These are phyloP conservation scores for Blera fallax DNA, from an alignment of 2,888 invertebrate species.

Conservation along the genomic window DNA sequence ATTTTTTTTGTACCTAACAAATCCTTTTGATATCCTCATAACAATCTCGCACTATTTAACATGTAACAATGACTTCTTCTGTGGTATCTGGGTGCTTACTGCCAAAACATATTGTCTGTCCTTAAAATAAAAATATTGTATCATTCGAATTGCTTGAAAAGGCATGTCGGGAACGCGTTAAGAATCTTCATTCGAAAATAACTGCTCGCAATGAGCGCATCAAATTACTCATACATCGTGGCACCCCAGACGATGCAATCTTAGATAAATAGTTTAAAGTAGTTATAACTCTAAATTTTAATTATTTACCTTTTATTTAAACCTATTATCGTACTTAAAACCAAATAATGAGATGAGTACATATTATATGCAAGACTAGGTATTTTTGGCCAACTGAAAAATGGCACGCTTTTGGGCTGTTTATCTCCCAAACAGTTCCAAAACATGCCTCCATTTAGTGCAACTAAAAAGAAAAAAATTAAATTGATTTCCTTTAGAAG, in stretches of 20 bases:
- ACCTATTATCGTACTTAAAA: slow-evolving; percentile 37
- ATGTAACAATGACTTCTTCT: slow-evolving; percentile 69
- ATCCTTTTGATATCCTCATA: slow-evolving; percentile 33
- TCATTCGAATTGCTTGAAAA: slow-evolving; percentile 79
- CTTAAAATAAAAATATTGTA: background rate
- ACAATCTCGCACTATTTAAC: slow-evolving; percentile 72
- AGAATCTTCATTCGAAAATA: slow-evolving; percentile 93
- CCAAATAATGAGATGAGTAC: slow-evolving; percentile 1
- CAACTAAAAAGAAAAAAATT: background rate
- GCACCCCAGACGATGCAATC: slow-evolving; percentile 90
- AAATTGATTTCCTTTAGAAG: background rate
- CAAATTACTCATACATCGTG: slow-evolving; percentile 93
- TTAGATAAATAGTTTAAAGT: slow-evolving; percentile 82
- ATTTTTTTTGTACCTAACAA: slow-evolving; percentile 14
- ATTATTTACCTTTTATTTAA: slow-evolving; percentile 20
- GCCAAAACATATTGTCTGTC: slow-evolving; percentile 53
- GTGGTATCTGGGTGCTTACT: slow-evolving; percentile 74
- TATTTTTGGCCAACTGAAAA: background rate
- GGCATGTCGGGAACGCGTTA: slow-evolving; percentile 93
- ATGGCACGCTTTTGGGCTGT: slow-evolving; percentile 3
- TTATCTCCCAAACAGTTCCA: slow-evolving; percentile 49
- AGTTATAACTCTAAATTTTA: slow-evolving; percentile 32
- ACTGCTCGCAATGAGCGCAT: slow-evolving; percentile 93
- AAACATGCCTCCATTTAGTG: background rate
- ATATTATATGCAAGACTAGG: slow-evolving; percentile 20